Conservation (phyloP, 2,113 vertebrate genomes). For the Uropsilus gracilis region DNA sequence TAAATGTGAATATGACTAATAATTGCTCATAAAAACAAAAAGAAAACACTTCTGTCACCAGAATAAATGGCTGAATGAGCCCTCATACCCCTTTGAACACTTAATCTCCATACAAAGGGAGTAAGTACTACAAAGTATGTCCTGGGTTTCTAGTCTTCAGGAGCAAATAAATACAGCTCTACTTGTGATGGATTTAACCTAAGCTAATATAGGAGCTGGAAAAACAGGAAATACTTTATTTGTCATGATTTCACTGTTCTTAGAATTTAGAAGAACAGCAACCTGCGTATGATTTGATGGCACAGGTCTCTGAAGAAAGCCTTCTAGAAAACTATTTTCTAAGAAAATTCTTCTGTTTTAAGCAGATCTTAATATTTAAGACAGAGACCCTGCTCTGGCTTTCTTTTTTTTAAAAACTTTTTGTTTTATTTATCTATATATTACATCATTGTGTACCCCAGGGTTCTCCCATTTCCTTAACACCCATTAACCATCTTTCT, state of each 20-base stretch:
- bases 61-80: background rate
- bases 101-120: background rate
- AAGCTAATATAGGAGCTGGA: background rate
- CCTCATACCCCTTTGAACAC: background rate
- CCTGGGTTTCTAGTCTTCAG: background rate
- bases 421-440: too few relatives aligned
- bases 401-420: too few relatives aligned
- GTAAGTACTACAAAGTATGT: background rate
- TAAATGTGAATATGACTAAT: constrained; percentile 29
- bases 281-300: constrained; percentile 12
- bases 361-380: background rate
- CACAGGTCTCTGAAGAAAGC: background rate
- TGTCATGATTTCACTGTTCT: constrained; percentile 36
- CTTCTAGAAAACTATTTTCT: constrained; percentile 13
- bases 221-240: constrained; percentile 9
- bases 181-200: constrained; percentile 20
- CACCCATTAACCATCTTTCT: too few relatives aligned
- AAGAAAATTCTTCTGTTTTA: constrained; percentile 35
- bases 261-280: constrained; percentile 13
- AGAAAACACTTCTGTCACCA: background rate
- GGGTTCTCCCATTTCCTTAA: too few relatives aligned
- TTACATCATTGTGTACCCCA: too few relatives aligned
- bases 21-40: constrained; percentile 38
- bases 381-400: background rate
- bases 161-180: constrained; percentile 36